phyloP scores from a whole-genome alignment of 2,888 invertebrate species.

The Neelides folsomi region DNA sequence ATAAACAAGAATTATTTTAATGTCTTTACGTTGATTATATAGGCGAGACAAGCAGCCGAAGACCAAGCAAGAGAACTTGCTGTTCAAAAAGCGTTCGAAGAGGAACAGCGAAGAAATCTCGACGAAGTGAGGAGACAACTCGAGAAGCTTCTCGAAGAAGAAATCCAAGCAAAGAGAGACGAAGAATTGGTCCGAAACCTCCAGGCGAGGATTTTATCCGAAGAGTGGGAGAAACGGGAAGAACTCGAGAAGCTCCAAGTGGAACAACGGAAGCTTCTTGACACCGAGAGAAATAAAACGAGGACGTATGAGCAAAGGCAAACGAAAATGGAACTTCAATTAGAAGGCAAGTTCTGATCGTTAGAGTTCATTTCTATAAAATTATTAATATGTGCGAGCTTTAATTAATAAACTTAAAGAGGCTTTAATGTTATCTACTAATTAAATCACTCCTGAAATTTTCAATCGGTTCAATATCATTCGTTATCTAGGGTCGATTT shows the following conservation, averaged over 20 bases:
- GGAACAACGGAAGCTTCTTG: constrained; percentile 57
- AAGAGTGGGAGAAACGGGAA: constrained; percentile 72
- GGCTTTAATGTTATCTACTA: too few species aligned
- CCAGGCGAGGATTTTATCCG: constrained; percentile 51
- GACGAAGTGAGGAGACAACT: constrained; percentile 56
- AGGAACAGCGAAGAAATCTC: constrained; percentile 56
- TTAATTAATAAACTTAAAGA: too few species aligned
- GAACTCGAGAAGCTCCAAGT: constrained; percentile 65
- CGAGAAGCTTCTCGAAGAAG: constrained; percentile 60
- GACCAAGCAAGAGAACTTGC: constrained; percentile 51
- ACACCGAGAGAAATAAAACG: constrained; percentile 59
- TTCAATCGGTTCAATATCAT: too few species aligned
- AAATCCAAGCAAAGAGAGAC: constrained; percentile 68
- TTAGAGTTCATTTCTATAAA: too few species aligned
- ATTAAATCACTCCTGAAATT: too few species aligned
- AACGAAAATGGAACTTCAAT: constrained; percentile 54
- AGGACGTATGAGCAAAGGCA: constrained; percentile 59
- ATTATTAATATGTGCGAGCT: too few species aligned
- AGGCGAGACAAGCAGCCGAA: constrained; percentile 44
- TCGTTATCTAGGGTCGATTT: too few species aligned
- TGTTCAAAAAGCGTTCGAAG: constrained; percentile 56
- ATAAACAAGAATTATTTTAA: too few species aligned
- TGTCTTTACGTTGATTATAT: constrained; percentile 13
- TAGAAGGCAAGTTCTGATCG: constrained; percentile 44
- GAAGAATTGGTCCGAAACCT: constrained; percentile 56